Evolutionary conservation across 2,888 invertebrate species (phyloP), one percentile per base, ranked within the genome.

Genomic region (Acrobasis suavella): DNA sequence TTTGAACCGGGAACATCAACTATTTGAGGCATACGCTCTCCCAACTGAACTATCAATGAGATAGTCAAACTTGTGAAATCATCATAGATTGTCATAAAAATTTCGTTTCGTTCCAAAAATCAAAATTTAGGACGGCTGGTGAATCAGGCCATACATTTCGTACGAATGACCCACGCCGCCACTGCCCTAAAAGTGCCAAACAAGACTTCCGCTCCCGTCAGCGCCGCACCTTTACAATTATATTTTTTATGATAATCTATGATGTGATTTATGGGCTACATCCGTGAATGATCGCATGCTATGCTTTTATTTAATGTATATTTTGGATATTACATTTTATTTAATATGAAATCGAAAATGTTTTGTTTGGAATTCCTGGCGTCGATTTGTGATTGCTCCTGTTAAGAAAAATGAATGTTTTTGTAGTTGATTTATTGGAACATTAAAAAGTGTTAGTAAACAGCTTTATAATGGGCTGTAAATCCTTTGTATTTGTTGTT

Each of bases 231-330:
- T 52, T 58, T 38, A 42, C n/a, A 37, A 37, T 49, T 52, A 63
- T 58, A 50, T 62, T 63, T 66, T 66, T 63, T 64, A 63, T 60
- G 50, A 55, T 64, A 64, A 66, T 65, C 63, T 62, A 65, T 65
- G 66, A 69, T 68, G n/a, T n/a, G 68, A 69, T 69, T 69, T 69
- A 70, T 68, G 69, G 60, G 58, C 65, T 65, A 64, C 66, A 63
- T 69, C 66, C 64, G 49, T 58, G 64, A 68, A 65, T 52, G 46
- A 66, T 66, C 64, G 16, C 50, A 55, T 14, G 52, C 42, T 10
- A 9, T 62, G 42, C 55, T 60, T 51, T 62, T 49, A 52, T 64
- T 59, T 67, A 66, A 65, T 69, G 69, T 66, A 66, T 68, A 66
- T 71, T 69, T 71, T 68, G 65, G 69, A 55, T 54, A 62, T 55